phyloP scores from a whole-genome alignment of 1,140 invertebrate genomes.

The Cotesia glomerata region DNA sequence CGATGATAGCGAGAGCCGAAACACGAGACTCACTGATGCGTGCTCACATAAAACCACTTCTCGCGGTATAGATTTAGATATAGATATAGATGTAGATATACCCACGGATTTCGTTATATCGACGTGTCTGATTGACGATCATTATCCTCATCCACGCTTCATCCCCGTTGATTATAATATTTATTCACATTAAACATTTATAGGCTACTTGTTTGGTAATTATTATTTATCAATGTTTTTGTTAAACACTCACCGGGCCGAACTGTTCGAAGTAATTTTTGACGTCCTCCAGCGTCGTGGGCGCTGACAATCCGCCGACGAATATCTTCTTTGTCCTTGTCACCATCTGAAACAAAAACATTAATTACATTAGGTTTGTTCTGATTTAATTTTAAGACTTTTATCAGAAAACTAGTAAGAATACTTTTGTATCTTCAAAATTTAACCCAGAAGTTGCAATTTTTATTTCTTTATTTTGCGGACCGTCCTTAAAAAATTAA shows the following conservation, averaged over 20 bases:
- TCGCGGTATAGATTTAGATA: neutral
- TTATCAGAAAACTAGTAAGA: too few relatives aligned
- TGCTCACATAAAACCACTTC: neutral
- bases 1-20: conserved; percentile 28
- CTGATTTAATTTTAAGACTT: too few relatives aligned
- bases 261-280: conserved; percentile 99
- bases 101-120: conserved; percentile 21
- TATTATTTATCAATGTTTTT: neutral
- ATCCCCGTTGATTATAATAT: neutral
- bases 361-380: neutral
- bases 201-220: neutral
- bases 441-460: too few relatives aligned
- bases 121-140: conserved; percentile 7
- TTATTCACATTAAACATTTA: too few relatives aligned
- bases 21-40: neutral
- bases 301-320: conserved; percentile 98
- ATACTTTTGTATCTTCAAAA: too few relatives aligned
- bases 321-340: conserved; percentile 99
- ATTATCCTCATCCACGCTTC: neutral
- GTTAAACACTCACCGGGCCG: conserved; percentile 87
- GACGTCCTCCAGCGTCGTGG: conserved; percentile 98
- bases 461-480: too few relatives aligned
- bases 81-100: conserved; percentile 7
- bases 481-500: too few relatives aligned
- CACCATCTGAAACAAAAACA: conserved; percentile 88